phyloP scores from a whole-genome alignment of 2,113 vertebrate genomes.

The Pomatostomus ruficeps region DNA sequence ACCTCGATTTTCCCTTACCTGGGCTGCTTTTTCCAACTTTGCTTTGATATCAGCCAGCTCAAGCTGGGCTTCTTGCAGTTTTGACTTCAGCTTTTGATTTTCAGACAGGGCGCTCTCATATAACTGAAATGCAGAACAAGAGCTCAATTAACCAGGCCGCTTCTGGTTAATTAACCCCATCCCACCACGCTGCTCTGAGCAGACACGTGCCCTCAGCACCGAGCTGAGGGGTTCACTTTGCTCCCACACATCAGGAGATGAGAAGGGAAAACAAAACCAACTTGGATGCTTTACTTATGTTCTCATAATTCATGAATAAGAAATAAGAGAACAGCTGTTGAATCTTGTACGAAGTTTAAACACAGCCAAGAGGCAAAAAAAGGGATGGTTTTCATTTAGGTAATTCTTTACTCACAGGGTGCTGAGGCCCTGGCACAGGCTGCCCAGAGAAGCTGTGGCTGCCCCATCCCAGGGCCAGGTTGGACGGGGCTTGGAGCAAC shows the following conservation, averaged over 20 bases:
- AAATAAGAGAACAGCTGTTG: not conserved
- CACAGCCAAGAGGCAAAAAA: not conserved
- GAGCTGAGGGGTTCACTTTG: not conserved
- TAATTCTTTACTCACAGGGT: not conserved
- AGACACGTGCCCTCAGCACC: accelerated
- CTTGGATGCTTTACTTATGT: not conserved
- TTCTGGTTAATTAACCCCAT: not conserved
- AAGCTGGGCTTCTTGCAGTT: conserved; percentile 88
- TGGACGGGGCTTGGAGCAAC: not conserved
- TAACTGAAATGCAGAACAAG: conserved; percentile 69
- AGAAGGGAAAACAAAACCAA: not conserved
- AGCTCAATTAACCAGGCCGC: not conserved
- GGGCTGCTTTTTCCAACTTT: conserved; percentile 87
- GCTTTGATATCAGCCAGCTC: conserved; percentile 85
- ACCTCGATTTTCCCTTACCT: conserved; percentile 73
- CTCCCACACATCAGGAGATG: not conserved
- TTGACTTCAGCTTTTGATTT: conserved; percentile 91
- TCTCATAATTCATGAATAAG: not conserved
- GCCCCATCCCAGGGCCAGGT: not conserved
- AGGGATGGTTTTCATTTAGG: not conserved
- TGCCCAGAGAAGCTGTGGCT: not conserved
- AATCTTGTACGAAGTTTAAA: not conserved
- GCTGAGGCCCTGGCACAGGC: not conserved
- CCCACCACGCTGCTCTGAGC: not conserved
- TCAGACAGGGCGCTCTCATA: conserved; percentile 89